Base-by-base conservation (phyloP, 2,888 invertebrate genomes). In the Drosophila austrosaltans region DNA sequence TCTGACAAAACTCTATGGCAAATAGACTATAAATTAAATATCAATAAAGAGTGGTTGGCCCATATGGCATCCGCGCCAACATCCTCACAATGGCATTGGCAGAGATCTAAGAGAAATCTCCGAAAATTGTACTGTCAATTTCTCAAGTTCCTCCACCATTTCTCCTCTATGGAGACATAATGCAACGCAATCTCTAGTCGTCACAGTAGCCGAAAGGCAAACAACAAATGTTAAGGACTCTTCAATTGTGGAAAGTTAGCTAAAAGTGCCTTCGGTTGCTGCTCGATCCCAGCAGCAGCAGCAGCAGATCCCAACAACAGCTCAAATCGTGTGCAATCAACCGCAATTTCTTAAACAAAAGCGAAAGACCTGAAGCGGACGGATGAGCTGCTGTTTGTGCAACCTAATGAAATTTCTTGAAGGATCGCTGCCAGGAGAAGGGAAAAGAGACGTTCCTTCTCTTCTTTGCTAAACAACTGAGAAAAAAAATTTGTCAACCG, bases 11-110 rank as follows among this genome's bases (percentile, higher is more conserved):
- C 71, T 65, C 66, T 40, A 75, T 58, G 70, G 69, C 79, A 82
- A 89, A 90, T 90, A 87, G 85, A 82, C 85, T 73, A 90, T 85
- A 87, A 90, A 90, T 87, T 87, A 85, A 85, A 77, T 85, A 85
- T 77, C 86, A 81, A 77, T 79, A 81, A 85, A 80, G 72, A 54
- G 71, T 28, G 65, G 67, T 69, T 73, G 73, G 66, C 65, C 44
- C 56, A 72, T 60, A 58, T 58, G 58, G 36, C 61, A 59, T 32
- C 32, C 12, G 4, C 8, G 48, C 8, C 48, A 48, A 16, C 48
- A 25, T 25, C 25, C 25, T 22, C 25, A 48, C 48, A 12, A 48
- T 48, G 10, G 30, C 30, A 5, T 25, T 25, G 6, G 3, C 48
- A 63, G n/a, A 76, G 85, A 79, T 79, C 79, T 75, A 67, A 81